Conservation (phyloP, 2,888 invertebrate genomes). For the Acleris laterana region DNA sequence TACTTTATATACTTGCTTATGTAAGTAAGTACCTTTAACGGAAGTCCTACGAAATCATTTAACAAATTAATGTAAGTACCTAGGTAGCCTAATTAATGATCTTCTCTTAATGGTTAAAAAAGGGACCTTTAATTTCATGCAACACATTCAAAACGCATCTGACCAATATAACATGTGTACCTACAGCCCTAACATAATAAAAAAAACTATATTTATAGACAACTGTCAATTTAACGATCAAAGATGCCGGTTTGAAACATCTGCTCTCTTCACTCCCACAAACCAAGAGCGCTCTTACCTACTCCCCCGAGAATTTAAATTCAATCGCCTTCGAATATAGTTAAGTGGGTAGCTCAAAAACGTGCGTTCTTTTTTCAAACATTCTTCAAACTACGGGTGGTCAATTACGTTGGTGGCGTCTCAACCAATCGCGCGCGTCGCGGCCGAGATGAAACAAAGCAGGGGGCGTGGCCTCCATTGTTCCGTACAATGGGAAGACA, state of each 20-base stretch:
- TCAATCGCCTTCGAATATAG: not conserved
- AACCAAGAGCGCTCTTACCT: slow-evolving; percentile 14
- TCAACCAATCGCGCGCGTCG: slow-evolving; percentile 61
- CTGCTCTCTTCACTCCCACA: slow-evolving; percentile 48
- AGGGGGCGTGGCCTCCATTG: slow-evolving; percentile 73
- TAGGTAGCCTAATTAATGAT: too few relatives aligned
- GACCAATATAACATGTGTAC: slow-evolving; percentile 4
- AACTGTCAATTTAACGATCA: slow-evolving; percentile 73
- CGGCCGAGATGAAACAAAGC: slow-evolving; percentile 76
- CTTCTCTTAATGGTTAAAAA: not conserved
- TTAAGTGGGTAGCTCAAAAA: slow-evolving; percentile 49
- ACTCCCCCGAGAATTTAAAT: slow-evolving; percentile 9
- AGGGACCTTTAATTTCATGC: not conserved
- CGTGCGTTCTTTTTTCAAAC: slow-evolving; percentile 54
- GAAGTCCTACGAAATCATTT: too few relatives aligned
- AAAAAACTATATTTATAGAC: slow-evolving; percentile 55
- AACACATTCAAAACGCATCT: not conserved
- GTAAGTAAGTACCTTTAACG: too few relatives aligned
- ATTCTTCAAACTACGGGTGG: slow-evolving; percentile 69
- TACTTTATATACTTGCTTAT: too few relatives aligned
- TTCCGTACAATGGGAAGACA: slow-evolving; percentile 80
- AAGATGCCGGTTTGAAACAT: slow-evolving; percentile 60
- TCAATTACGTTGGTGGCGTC: slow-evolving; percentile 49
- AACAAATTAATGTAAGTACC: too few relatives aligned
- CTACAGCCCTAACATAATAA: slow-evolving; percentile 22